A percentile compares a stretch with the other conserved stretches of the same genome.
These are phyloP conservation scores for Listronotus oregonensis DNA, from an alignment of 1,140 invertebrate genomes.

Conservation along the genomic window DNA sequence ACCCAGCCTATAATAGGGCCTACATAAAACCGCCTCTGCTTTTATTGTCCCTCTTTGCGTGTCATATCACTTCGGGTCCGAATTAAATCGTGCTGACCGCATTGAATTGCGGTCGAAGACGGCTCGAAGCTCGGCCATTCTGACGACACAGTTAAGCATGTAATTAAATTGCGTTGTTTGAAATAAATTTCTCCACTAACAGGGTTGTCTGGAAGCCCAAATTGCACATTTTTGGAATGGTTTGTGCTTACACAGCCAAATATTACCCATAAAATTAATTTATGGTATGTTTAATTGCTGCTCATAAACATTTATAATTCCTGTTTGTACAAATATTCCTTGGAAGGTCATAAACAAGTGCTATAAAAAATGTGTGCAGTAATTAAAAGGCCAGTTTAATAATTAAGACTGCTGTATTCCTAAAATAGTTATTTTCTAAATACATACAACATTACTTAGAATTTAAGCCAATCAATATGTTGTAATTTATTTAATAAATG, in stretches of 20 bases:
- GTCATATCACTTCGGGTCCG: slow-evolving; percentile 28
- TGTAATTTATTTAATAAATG: too few species aligned
- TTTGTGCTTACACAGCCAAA: slow-evolving; percentile 21
- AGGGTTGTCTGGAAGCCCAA: neutral
- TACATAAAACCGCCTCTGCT: slow-evolving; percentile 34
- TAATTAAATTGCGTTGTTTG: slow-evolving; percentile 28
- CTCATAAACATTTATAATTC: slow-evolving; percentile 7
- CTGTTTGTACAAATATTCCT: neutral
- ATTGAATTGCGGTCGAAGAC: slow-evolving; percentile 33
- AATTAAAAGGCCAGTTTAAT: too few species aligned
- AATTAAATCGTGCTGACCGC: slow-evolving; percentile 36
- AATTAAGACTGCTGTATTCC: too few species aligned
- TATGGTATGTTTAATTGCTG: slow-evolving; percentile 1
- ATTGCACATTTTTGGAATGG: slow-evolving; percentile 21
- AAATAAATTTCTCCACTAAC: slow-evolving; percentile 27
- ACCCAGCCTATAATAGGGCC: slow-evolving; percentile 16
- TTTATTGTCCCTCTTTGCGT: slow-evolving; percentile 29
- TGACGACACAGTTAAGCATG: slow-evolving; percentile 35
- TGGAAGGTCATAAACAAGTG: too few species aligned
- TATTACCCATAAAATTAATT: slow-evolving; percentile 12
- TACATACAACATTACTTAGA: too few species aligned
- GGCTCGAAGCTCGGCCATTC: slow-evolving; percentile 24
- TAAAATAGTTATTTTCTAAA: too few species aligned
- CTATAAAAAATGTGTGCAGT: too few species aligned
- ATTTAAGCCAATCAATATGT: too few species aligned